phyloP scores from a whole-genome alignment of 2,797 vertebrate genomes.

The Phrynocephalus forsythii region DNA sequence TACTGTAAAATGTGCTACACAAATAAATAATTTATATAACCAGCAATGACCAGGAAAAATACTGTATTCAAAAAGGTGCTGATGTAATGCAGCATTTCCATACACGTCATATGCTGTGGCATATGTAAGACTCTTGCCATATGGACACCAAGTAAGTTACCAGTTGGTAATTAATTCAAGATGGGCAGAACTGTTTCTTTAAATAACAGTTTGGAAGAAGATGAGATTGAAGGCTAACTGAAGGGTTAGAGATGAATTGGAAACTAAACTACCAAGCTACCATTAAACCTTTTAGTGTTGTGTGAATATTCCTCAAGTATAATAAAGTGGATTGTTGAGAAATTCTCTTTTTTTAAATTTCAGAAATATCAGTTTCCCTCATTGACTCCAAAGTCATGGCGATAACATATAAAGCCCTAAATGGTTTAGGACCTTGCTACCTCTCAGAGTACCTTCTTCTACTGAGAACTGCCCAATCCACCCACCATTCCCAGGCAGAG shows the following conservation, averaged over 20 bases:
- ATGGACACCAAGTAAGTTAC: accelerated
- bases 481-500: too few species aligned
- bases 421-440: too few species aligned
- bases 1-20: background rate
- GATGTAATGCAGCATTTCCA: background rate
- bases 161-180: background rate
- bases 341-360: background rate
- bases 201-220: too few species aligned
- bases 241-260: too few species aligned
- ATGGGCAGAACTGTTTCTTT: too few species aligned
- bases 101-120: background rate
- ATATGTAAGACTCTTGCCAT: background rate
- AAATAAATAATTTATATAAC: background rate
- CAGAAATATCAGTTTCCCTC: background rate
- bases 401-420: too few species aligned
- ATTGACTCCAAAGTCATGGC: too few species aligned
- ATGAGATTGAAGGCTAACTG: too few species aligned
- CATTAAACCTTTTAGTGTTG: background rate
- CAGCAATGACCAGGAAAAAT: background rate
- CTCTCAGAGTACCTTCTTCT: too few species aligned
- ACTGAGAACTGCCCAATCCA: too few species aligned
- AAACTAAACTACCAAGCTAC: background rate
- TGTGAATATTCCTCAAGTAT: background rate
- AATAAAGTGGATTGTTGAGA: background rate
- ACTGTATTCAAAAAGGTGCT: background rate